Base-by-base conservation (phyloP, 1,140 invertebrate species). In the Diachasmimorpha longicaudata region DNA sequence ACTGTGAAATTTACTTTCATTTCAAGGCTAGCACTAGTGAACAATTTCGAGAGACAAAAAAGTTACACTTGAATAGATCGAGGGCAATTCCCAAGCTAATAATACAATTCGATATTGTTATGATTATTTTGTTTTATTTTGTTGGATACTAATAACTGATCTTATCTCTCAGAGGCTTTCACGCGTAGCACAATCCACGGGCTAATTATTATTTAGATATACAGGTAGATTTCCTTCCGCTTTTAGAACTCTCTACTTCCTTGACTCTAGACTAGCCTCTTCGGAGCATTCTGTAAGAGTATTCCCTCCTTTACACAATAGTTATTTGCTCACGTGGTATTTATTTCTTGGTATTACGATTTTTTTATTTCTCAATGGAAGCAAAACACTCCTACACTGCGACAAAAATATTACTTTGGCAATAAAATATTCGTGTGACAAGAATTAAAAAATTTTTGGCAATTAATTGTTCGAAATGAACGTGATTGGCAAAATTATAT, bases 161-260 rank as follows among this genome's bases (percentile, higher is more conserved):
- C 79, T 81, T 79, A 82, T 82, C 83, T 79, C 72, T 21, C 52
- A 70, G 74, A 67, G 72, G 80, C 81, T 83, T 83, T 83, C 82
- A 82, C 82, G 79, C 78, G 79, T 78, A 81, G 44, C 69, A 76
- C 74, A 71, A 82, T 76, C 69, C 70, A 46, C 75, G 70, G 78
- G 79, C 80, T 86, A 85, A 86, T 86, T 85, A 85, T 84, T 83
- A 84, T 80, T 83, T 83, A 76, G 78, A 78, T 78, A 71, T 80
- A 79, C 78, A 72, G 76, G 75, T 76, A 78, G 72, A 79, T 85
- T 84, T 85, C 81, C 83, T 85, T 85, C 83, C 83, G 81, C 80
- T 82, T 84, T 83, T 79, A 80, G 79, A 74, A 79, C 78, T 80
- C 72, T 72, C 78, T 74, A 63, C 58, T 77, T 77, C 73, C 73